Evolutionary conservation across 2,113 vertebrate genomes (phyloP), one percentile per base, ranked within the genome.

Genomic region (Buteo buteo): DNA sequence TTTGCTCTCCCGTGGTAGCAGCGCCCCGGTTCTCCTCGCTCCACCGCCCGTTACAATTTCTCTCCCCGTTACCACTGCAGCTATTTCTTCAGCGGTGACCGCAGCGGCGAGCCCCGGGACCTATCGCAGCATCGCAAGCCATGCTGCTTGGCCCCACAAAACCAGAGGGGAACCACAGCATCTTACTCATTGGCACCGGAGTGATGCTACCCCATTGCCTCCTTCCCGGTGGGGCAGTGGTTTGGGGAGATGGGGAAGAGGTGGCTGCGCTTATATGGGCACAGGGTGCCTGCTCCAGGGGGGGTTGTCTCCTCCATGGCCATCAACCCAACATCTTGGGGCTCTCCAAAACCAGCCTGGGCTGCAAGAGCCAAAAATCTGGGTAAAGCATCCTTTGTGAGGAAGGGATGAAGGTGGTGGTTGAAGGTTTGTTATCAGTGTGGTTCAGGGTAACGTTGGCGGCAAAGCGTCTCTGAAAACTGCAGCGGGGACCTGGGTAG

Each of bases 121-220:
- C 86, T 96, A 97, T 95, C 54, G 12, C 91, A 93, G 91, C 94
- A 82, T 93, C 4, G 3, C 96, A 88, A 45, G 36, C 26, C 78
- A 3, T 89, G 88, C 16, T 6, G 47, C 70, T 61, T 45, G 83
- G 91, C 45, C 71, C 74, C 94, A 85, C 89, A 95, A 97, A 95
- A 65, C 93, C 96, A 85, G 88, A 94, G 86, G 93, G 73, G 65
- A 97, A 96, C 94, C 94, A 94, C 91, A 66, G 86, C 6, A 5
- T 71, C 88, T 97, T 95, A 95, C 91, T 95, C 96, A 96, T 3
- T 87, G 78, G 57, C 52, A 89, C 58, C 1, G 0, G 34, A 57
- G 74, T 1, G 62, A 76, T 82, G 85, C 64, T 85, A 52, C 12
- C 66, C 93, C 87, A 49, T 87, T 4, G 0, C 52, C 93, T 95